Base-by-base conservation (phyloP, 2,888 invertebrate genomes). In the Acanthosepion pharaonis region DNA sequence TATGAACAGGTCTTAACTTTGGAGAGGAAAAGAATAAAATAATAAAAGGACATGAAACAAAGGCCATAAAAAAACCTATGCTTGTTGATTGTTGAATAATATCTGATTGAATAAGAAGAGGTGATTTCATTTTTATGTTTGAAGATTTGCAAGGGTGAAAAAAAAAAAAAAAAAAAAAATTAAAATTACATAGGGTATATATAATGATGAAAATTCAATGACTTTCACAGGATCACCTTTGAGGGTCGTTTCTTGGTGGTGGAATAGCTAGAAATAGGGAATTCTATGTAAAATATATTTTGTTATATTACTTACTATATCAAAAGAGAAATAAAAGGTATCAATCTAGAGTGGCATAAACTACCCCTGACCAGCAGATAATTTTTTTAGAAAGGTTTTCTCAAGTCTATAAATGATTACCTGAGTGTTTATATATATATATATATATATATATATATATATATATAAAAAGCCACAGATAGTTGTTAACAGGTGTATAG, bases 401-500 rank as follows among this genome's bases (percentile, higher is more conserved):
- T 78, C 4, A 1, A 78, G n/a, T 78, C 78, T n/a, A 2, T 15
- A 33, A 78, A 59, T 59, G 59, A 59, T 25, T 23, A 20, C 59
- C 25, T 59, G 59, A 59, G 42, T 42, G 42, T 42, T 42, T 42
- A 2, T 42, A 42, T 42, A 42, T 42, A 42, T 42, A 42, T 42
- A 42, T 42, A 42, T 42, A 42, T 42, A 42, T 42, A 42, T 42
- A 42, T 42, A 42, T 42, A 42, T 42, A 42, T 55, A 18, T 5
- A 78, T 48, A 25, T 20, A 49, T 25, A 25, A 93, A 9, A 49
- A 93, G 49, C 93, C 93, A 93, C 93, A 93, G 28, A 51, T 93
- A 93, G 53, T 93, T 93, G 28, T 51, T 93, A 18, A 93, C 93
- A 93, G 93, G 93, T 28, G 53, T n/a, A 93, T 93, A 93, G 1